phyloP scores from a whole-genome alignment of 2,113 vertebrate genomes.

The Menidia beryllina region DNA sequence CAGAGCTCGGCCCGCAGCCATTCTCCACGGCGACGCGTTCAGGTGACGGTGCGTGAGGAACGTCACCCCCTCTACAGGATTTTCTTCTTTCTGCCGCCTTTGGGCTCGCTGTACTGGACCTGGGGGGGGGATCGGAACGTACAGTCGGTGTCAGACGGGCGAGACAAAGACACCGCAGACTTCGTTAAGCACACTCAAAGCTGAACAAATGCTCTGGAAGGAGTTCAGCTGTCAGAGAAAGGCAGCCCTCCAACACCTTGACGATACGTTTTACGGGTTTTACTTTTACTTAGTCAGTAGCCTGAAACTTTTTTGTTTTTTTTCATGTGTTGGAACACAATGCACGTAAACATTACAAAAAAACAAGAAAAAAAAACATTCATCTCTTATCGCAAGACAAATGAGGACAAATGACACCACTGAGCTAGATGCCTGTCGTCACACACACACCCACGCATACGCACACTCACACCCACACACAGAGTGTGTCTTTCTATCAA shows the following conservation, averaged over 20 bases:
- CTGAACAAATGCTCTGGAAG: not conserved
- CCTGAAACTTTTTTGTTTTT: too few relatives aligned
- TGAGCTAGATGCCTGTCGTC: not conserved
- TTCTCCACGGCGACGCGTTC: slow-evolving; percentile 12
- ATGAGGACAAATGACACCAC: not conserved
- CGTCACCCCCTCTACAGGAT: slow-evolving; percentile 36
- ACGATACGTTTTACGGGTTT: not conserved
- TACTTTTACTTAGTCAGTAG: too few relatives aligned
- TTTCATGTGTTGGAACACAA: not conserved
- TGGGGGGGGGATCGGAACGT: slow-evolving; percentile 81
- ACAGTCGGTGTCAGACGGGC: not conserved
- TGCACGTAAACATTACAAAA: not conserved
- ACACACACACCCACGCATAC: slow-evolving; percentile 1
- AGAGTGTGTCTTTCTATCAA: slow-evolving; percentile 23
- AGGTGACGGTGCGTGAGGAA: too few relatives aligned
- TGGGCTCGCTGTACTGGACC: slow-evolving; percentile 90
- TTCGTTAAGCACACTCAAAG: not conserved
- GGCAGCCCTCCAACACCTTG: not conserved
- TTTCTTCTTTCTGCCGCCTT: slow-evolving; percentile 86
- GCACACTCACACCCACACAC: not conserved
- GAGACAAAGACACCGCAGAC: not conserved
- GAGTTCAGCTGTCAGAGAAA: not conserved
- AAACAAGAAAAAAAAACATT: not conserved
- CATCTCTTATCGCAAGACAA: not conserved
- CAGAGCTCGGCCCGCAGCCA: not conserved